Percentiles rank a stretch among this genome's conserved stretches.
Conservation (phyloP, 2,888 invertebrate genomes). For the Dynastes grantii region DNA sequence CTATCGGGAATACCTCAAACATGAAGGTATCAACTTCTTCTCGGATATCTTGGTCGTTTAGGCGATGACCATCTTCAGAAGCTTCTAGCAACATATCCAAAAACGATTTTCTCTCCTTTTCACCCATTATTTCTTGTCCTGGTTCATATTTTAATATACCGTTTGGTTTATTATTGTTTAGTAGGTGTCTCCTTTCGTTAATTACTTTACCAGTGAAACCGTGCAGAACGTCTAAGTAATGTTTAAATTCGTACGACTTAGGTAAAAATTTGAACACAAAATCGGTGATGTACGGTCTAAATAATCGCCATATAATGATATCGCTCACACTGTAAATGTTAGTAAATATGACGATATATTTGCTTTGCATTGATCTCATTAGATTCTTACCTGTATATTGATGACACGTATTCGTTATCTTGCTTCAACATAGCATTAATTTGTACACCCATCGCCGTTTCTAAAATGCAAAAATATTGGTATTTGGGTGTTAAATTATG, state of each 20-base stretch:
- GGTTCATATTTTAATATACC: background rate
- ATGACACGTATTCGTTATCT: conserved; percentile 37
- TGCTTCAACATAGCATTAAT: conserved; percentile 45
- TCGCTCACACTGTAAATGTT: conserved; percentile 36
- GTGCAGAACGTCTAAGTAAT: conserved; percentile 8
- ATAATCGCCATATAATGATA: conserved; percentile 25
- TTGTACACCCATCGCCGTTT: conserved; percentile 44
- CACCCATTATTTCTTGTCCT: conserved; percentile 47
- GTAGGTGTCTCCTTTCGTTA: conserved; percentile 25
- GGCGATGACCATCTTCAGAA: conserved; percentile 33
- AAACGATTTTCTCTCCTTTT: conserved; percentile 27
- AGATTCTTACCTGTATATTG: conserved; percentile 33
- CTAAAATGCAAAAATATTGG: conserved; percentile 28
- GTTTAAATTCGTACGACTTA: background rate
- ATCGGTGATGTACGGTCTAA: conserved; percentile 31
- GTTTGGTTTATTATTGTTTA: background rate
- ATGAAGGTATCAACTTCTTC: conserved; percentile 65
- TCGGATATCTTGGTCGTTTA: conserved; percentile 60
- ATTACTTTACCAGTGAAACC: conserved; percentile 31
- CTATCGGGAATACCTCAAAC: conserved; percentile 60
- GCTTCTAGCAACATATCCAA: conserved; percentile 36
- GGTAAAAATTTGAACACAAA: conserved; percentile 21
- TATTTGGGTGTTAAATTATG: background rate
- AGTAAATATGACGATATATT: background rate
- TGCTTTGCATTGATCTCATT: background rate